A percentile compares a stretch with the other conserved stretches of the same genome.
These are phyloP conservation scores for Anastatus disparis DNA, from an alignment of 1,140 invertebrate genomes.

Conservation along the genomic window DNA sequence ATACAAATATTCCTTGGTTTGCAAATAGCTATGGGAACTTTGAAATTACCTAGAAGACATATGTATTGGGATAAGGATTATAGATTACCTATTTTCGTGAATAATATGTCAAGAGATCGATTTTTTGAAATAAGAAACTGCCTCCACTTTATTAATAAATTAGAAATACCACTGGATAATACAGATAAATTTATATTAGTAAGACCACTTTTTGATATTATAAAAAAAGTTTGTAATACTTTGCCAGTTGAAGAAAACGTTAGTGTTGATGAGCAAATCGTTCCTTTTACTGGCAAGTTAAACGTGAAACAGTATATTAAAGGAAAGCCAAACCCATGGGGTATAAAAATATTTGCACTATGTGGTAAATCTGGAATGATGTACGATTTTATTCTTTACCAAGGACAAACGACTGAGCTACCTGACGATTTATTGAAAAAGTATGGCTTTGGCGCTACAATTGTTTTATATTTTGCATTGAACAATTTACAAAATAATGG, in stretches of 20 bases:
- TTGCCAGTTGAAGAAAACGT: not conserved
- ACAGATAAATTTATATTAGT: conserved; percentile 20
- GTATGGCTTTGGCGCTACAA: not conserved
- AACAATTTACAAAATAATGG: not conserved
- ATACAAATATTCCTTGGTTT: not conserved
- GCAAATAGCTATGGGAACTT: not conserved
- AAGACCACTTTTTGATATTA: not conserved
- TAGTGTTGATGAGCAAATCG: not conserved
- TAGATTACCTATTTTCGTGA: too few relatives aligned
- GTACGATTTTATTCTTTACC: not conserved
- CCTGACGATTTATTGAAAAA: not conserved
- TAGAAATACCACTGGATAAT: conserved; percentile 17
- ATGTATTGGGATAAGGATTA: not conserved
- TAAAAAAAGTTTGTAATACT: not conserved
- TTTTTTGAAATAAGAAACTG: not conserved
- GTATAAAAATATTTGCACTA: not conserved
- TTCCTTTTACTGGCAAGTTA: not conserved
- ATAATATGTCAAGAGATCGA: not conserved
- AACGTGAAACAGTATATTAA: not conserved
- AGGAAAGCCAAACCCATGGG: not conserved
- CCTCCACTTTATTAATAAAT: not conserved
- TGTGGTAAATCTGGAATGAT: not conserved
- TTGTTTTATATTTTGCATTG: not conserved
- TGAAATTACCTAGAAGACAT: not conserved
- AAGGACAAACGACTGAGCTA: not conserved